Evolutionary conservation across 2,797 vertebrate genomes (phyloP), one percentile per base, ranked within the genome.

Genomic region (Sparus aurata): DNA sequence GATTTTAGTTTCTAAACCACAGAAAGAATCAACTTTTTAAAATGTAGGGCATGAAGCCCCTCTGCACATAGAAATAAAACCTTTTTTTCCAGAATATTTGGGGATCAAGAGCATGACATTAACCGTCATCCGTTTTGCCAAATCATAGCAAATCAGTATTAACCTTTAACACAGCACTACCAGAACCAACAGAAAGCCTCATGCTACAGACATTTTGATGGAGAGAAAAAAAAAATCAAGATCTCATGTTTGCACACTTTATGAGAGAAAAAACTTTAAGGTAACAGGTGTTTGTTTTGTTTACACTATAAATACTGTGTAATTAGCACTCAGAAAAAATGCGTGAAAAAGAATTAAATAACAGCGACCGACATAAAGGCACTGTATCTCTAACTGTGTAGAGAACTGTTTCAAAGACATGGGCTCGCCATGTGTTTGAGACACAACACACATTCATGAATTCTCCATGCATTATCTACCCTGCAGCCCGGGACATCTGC

Each of bases 311-410:
- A 81, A 88, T 85, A 86, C 66, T 80, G 87, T 90, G 79, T 75
- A 82, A 86, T 85, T 88, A 90, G 87, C 89, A 88, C 92, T 93
- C 84, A 65, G 64, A 77, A 95, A 95, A 80, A 61, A 57, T 38
- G 64, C 73, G 89, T 91, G 94, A 94, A 95, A 95, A 95, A 95
- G 91, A 95, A 94, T 91, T 87, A 93, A 91, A 95, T 89, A 91
- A 90, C 11, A 62, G 79, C 77, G 85, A 90, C 78, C 77, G 93
- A 96, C 95, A 96, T 94, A 96, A 99, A 99, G 98, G 98, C 98
- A 99, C 98, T 88, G 85, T 91, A 62, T 93, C 80, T 94, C 79
- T 88, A 85, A 84, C 84, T 90, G 87, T 17, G 87, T 87, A 93
- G 92, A 92, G 81, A 93, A 87, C 76, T 27, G 15, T 81, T 91